Base-by-base conservation (phyloP, 2,888 invertebrate species). In the Oxycera nigricornis region DNA sequence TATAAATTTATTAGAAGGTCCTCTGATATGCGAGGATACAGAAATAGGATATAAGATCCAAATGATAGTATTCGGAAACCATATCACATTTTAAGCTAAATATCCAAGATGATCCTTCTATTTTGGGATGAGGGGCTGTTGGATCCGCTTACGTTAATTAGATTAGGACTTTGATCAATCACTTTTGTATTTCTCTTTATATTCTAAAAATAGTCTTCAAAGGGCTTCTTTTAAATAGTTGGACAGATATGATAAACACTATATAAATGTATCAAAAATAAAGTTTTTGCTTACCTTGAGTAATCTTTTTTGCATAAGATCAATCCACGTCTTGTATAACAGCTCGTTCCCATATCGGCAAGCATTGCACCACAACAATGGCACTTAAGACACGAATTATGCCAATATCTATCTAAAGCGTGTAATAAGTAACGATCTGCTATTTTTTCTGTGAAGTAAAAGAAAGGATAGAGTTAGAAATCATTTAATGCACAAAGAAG, bases 241-340 rank as follows among this genome's bases (percentile, higher is more conserved):
- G n/a, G n/a, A n/a, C n/a, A n/a, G n/a, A n/a, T n/a, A n/a, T n/a
- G n/a, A n/a, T n/a, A n/a, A n/a, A n/a, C n/a, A n/a, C n/a, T n/a
- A n/a, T n/a, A n/a, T n/a, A n/a, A n/a, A 46, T 7, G 17, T 14
- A 46, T n/a, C 17, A 7, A 46, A 46, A 35, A 35, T 35, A 6
- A 35, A 35, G 11, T 35, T 46, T 46, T 3, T 14, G 14, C 91
- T 91, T 88, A 97, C 97, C 94, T 95, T 87, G 94, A 91, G 87
- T 97, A 97, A 88, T 97, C 97, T 87, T 91, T 92, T 90, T 94
- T 94, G 91, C 97, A 97, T 83, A 97, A 90, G 86, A 97, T 95
- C 93, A 97, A 94, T 81, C 94, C 94, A 78, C 93, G 92, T 88
- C 94, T 94, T 86, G 94, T 93, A 88, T 94, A 97, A 89, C 96